Percentiles rank a stretch among this genome's conserved stretches.
Conservation (phyloP, 2,797 vertebrate genomes). For the Triplophysa bombifrons region DNA sequence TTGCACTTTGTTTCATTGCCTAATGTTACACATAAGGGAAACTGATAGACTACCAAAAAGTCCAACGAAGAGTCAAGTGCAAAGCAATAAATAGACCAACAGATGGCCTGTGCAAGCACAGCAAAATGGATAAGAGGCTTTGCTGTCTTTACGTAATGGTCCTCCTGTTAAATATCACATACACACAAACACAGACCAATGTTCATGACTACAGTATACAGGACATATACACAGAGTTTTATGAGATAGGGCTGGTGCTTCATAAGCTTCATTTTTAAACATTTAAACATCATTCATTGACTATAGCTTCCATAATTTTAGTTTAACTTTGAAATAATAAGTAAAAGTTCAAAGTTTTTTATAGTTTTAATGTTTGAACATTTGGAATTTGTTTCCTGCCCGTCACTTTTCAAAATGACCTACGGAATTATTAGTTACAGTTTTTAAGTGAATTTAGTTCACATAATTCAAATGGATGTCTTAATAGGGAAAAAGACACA, state of each 20-base stretch:
- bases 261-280: background rate
- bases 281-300: background rate
- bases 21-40: background rate
- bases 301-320: background rate
- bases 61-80: constrained; percentile 21
- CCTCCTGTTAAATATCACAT: constrained; percentile 44
- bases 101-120: constrained; percentile 73
- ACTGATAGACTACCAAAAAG: background rate
- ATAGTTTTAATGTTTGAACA: no score
- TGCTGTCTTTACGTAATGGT: constrained; percentile 65
- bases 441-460: background rate
- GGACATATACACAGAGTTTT: background rate
- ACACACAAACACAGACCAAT: constrained; percentile 1
- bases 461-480: background rate
- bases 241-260: background rate
- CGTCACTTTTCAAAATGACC: no score
- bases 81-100: constrained; percentile 69
- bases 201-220: background rate
- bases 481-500: background rate
- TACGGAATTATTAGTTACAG: background rate
- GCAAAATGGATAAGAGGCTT: constrained; percentile 75
- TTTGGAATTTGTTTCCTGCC: no score
- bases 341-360: no score
- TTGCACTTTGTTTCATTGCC: background rate
- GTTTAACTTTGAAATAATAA: background rate